Conservation (phyloP, 2,113 vertebrate genomes). For the Pseudorasbora parva region DNA sequence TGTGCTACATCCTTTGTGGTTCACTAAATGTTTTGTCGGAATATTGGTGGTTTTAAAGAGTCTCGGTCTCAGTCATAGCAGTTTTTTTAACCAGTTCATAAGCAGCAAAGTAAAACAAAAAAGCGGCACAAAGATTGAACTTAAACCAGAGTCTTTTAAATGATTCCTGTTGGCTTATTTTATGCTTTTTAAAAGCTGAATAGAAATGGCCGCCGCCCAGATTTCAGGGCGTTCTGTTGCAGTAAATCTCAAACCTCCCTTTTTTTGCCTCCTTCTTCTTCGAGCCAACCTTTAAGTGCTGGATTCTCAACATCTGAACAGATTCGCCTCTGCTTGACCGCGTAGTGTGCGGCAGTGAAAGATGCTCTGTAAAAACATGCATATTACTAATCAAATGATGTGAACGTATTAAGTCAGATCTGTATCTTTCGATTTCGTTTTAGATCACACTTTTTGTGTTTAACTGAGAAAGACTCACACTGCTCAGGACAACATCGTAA, state of each 20-base stretch:
- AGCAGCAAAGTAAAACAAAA: not conserved
- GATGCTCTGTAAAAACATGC: constrained; percentile 51
- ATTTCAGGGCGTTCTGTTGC: not conserved
- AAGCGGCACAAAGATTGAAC: not conserved
- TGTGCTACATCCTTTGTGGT: not conserved
- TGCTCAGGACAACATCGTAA: constrained; percentile 57
- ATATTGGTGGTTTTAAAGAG: not conserved
- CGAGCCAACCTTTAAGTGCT: not conserved
- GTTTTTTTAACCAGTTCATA: not conserved
- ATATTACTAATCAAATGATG: constrained; percentile 43
- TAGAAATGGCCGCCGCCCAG: not conserved
- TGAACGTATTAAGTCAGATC: constrained; percentile 33
- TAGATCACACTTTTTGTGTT: constrained; percentile 46
- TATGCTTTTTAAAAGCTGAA: not conserved
- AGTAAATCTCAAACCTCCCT: not conserved
- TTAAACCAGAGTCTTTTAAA: not conserved
- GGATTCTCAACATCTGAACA: not conserved
- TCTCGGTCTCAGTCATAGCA: not conserved
- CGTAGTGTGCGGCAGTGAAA: constrained; percentile 26
- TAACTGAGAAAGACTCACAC: constrained; percentile 31
- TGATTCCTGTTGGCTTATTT: not conserved
- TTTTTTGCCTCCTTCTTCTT: not conserved
- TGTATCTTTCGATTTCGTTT: constrained; percentile 47
- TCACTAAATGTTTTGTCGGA: not conserved
- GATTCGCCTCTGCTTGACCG: not conserved